Conservation (phyloP, 2,113 vertebrate species). For the Corydoras sp. region DNA sequence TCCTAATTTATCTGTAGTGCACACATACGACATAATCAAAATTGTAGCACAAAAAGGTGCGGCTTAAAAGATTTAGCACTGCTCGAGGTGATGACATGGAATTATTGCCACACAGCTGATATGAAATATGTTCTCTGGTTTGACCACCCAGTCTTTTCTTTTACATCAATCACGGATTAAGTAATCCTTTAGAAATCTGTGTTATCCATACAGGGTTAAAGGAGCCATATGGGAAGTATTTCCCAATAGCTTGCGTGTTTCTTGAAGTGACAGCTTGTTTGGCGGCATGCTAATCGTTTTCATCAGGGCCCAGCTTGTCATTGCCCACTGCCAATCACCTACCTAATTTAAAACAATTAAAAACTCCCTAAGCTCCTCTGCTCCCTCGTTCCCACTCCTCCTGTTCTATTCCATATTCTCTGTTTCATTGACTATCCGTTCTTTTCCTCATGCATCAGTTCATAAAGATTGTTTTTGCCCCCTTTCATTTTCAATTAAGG, state of each 20-base stretch:
- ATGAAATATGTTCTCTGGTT: not conserved
- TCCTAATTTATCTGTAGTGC: too few species aligned
- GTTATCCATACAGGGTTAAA: conserved; percentile 36
- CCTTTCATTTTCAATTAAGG: conserved; percentile 67
- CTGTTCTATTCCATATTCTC: not conserved
- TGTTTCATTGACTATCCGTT: not conserved
- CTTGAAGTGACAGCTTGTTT: conserved; percentile 78
- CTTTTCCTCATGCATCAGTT: conserved; percentile 1
- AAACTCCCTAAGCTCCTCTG: conserved; percentile 26
- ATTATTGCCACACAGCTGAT: not conserved
- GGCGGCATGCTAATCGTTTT: conserved; percentile 66
- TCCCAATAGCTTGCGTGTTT: conserved; percentile 56
- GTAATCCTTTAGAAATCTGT: conserved; percentile 17
- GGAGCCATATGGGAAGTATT: conserved; percentile 50
- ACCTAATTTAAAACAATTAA: conserved; percentile 73
- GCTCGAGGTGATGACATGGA: too few species aligned
- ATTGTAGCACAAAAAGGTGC: too few species aligned
- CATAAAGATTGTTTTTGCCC: conserved; percentile 10
- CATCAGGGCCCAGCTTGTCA: conserved; percentile 69
- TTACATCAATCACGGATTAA: conserved; percentile 31
- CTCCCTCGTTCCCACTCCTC: conserved; percentile 2
- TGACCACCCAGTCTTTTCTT: conserved; percentile 14
- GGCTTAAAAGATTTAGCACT: too few species aligned
- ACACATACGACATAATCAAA: too few species aligned
- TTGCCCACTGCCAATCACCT: conserved; percentile 71